phyloP scores from a whole-genome alignment of 1,140 invertebrate genomes.

The Trissolcus basalis region DNA sequence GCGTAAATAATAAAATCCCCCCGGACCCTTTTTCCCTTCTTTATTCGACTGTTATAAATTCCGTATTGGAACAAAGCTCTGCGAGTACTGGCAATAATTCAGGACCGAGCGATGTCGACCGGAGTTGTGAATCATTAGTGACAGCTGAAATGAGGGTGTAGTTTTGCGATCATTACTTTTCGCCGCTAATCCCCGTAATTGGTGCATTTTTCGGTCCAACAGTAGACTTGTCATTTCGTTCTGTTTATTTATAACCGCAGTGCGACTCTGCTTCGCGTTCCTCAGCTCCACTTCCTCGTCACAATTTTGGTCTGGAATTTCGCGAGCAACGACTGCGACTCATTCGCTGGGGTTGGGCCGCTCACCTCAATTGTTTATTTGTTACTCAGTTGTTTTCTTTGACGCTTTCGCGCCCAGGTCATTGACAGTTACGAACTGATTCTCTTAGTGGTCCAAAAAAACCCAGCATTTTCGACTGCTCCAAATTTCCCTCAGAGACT shows the following conservation, averaged over 20 bases:
- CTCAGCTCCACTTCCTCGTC: slow-evolving; percentile 22
- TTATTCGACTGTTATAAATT: no score
- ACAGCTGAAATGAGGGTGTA: slow-evolving; percentile 16
- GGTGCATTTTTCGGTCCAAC: no score
- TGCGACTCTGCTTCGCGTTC: slow-evolving; percentile 10
- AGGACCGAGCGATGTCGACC: background rate
- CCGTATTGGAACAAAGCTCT: no score
- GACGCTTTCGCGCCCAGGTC: background rate
- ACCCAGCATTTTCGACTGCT: background rate
- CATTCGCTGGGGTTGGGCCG: no score
- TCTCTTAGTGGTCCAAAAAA: background rate
- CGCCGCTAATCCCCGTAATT: background rate
- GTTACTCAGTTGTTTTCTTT: background rate
- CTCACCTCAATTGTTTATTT: background rate
- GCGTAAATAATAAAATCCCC: background rate
- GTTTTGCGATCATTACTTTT: slow-evolving; percentile 15
- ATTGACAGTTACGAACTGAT: slow-evolving; percentile 1
- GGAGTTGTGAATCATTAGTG: slow-evolving; percentile 4
- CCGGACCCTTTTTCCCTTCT: background rate
- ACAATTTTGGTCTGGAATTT: slow-evolving; percentile 26
- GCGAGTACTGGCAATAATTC: no score
- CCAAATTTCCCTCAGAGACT: no score
- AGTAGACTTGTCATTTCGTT: slow-evolving; percentile 57
- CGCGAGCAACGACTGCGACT: background rate
- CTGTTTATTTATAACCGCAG: slow-evolving; percentile 65